Evolutionary conservation across 1,140 invertebrate genomes (phyloP).

Genomic region (Drosophila ambigua): DNA sequence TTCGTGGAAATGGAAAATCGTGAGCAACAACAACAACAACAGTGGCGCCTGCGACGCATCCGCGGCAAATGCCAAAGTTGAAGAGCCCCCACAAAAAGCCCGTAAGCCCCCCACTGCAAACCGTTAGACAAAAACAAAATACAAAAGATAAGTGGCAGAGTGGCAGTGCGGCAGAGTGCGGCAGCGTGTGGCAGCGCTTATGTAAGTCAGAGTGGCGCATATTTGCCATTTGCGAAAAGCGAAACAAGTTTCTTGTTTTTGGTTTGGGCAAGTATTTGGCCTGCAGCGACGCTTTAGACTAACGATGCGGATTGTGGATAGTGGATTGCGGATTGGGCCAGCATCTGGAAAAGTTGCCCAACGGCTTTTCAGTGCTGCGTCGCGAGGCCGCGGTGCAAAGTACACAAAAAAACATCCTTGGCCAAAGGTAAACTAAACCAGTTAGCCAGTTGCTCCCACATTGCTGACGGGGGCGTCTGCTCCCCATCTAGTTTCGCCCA

Average conservation of each 20-base stretch:
- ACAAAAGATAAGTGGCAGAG: slow-evolving; percentile 7
- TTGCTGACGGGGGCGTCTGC: slow-evolving; percentile 53
- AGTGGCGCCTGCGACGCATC: slow-evolving; percentile 45
- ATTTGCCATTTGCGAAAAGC: slow-evolving; percentile 64
- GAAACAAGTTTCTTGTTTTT: slow-evolving; percentile 68
- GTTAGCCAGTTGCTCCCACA: slow-evolving; percentile 61
- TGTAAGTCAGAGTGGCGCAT: slow-evolving; percentile 61
- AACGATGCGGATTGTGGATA: slow-evolving; percentile 3
- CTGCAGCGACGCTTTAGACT: slow-evolving; percentile 26
- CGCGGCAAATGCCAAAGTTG: slow-evolving; percentile 70
- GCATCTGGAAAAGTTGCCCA: slow-evolving; percentile 63
- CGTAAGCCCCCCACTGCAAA: slow-evolving; percentile 10
- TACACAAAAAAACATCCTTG: slow-evolving; percentile 69
- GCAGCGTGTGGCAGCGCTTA: slow-evolving; percentile 39
- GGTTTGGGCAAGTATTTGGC: no score
- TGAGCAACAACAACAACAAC: slow-evolving; percentile 12
- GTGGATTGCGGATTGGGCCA: no score
- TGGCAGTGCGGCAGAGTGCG: slow-evolving; percentile 1
- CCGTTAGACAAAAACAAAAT: slow-evolving; percentile 26
- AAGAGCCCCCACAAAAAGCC: slow-evolving; percentile 47
- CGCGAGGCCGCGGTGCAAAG: slow-evolving; percentile 36
- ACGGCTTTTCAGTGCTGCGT: slow-evolving; percentile 59
- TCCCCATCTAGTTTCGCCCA: slow-evolving; percentile 4
- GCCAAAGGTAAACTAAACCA: slow-evolving; percentile 80
- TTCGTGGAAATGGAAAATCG: slow-evolving; percentile 39